Evolutionary conservation across 2,113 vertebrate genomes (phyloP).

Genomic region (Barbus barbus): DNA sequence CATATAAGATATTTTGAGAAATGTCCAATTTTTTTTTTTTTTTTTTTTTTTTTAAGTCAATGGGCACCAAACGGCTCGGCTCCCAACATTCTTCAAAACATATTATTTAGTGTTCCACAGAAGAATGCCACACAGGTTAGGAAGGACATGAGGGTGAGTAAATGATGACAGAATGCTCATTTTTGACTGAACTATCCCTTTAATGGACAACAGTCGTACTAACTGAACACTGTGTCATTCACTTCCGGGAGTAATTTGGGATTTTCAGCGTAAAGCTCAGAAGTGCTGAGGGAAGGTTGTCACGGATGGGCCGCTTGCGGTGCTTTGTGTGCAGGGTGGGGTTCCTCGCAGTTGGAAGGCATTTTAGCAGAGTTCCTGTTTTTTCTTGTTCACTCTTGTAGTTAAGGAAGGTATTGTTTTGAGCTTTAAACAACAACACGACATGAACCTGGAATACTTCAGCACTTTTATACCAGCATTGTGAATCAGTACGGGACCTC

Average conservation of each 20-base stretch:
- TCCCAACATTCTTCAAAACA: too few relatives aligned
- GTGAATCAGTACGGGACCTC: conserved; percentile 28
- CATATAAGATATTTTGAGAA: neutral
- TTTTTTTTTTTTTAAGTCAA: too few relatives aligned
- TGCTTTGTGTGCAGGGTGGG: conserved; percentile 21
- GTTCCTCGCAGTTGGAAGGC: conserved; percentile 25
- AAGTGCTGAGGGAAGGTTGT: neutral
- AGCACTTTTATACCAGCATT: conserved; percentile 55
- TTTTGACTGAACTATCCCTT: too few relatives aligned
- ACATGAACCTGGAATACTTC: conserved; percentile 31
- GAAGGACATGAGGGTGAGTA: too few relatives aligned
- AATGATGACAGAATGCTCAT: neutral
- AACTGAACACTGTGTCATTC: neutral
- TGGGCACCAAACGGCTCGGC: too few relatives aligned
- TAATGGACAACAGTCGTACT: neutral
- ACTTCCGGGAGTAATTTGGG: neutral
- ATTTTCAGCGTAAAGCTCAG: neutral
- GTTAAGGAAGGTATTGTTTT: conserved; percentile 47
- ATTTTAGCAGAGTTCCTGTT: conserved; percentile 26
- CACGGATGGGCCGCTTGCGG: neutral
- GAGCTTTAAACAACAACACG: conserved; percentile 48
- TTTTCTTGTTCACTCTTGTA: conserved; percentile 10
- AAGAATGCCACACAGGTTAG: too few relatives aligned
- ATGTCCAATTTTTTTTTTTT: too few relatives aligned
- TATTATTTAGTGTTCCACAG: too few relatives aligned